These are phyloP conservation scores for Euspilapteryx auroguttella DNA, from an alignment of 2,888 invertebrate genomes.

Conservation along the genomic window DNA sequence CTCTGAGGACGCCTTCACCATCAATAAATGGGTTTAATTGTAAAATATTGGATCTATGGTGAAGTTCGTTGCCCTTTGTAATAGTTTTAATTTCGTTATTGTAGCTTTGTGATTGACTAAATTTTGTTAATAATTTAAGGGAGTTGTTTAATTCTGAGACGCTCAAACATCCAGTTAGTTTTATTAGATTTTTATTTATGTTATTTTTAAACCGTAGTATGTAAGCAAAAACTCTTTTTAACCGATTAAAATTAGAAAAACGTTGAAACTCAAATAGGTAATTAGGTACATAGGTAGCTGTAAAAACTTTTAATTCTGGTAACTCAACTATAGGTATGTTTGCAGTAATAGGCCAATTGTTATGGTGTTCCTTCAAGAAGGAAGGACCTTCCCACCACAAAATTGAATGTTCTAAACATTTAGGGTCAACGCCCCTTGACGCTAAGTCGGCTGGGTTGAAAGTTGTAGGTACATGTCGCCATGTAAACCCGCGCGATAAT, in stretches of 20 bases:
- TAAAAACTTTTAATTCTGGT: background rate
- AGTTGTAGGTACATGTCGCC: background rate
- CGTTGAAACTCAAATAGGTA: background rate
- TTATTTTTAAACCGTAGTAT: background rate
- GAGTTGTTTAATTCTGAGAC: too few species aligned
- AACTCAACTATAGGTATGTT: background rate
- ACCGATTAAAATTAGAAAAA: background rate
- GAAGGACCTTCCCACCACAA: background rate
- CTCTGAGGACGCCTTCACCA: too few species aligned
- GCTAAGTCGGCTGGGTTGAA: constrained; percentile 1
- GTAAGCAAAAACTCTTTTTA: background rate
- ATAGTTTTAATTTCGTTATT: too few species aligned
- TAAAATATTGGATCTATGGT: too few species aligned
- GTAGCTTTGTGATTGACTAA: too few species aligned
- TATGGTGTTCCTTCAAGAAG: background rate
- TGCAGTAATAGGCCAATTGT: background rate
- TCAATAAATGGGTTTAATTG: too few species aligned
- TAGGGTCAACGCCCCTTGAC: background rate
- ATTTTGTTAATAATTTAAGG: too few species aligned
- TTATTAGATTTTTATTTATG: background rate
- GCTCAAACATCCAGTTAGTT: too few species aligned
- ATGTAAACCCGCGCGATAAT: background rate
- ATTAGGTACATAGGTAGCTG: background rate
- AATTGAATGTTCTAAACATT: background rate
- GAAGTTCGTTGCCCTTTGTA: too few species aligned